A percentile compares a stretch with the other conserved stretches of the same genome.
These are phyloP conservation scores for Tenthredo scrophulariae DNA, from an alignment of 2,888 invertebrate genomes.

Conservation along the genomic window DNA sequence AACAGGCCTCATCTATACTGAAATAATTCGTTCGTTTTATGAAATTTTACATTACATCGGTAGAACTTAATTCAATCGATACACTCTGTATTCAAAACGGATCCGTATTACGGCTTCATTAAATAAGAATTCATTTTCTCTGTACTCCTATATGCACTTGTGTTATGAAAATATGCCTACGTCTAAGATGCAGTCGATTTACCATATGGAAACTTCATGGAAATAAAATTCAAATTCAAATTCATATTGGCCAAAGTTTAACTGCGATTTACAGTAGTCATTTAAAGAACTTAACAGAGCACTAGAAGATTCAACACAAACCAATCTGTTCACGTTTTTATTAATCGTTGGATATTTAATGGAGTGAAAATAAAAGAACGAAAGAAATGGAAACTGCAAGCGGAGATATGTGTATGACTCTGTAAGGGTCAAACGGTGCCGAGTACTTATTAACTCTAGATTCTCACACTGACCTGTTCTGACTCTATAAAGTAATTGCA, in stretches of 20 bases:
- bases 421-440: conserved; percentile 8
- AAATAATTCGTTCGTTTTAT: not conserved
- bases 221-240: not conserved
- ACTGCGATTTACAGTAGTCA: not conserved
- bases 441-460: not conserved
- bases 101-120: not conserved
- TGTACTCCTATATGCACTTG: not conserved
- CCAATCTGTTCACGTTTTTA: not conserved
- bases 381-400: not conserved
- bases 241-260: not conserved
- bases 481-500: conserved; percentile 14
- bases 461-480: not conserved
- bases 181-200: not conserved
- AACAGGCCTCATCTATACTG: not conserved
- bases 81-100: not conserved
- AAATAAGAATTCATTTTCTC: not conserved
- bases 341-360: not conserved
- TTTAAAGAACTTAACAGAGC: not conserved
- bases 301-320: not conserved
- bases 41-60: not conserved
- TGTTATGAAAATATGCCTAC: not conserved
- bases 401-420: not conserved
- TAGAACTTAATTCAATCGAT: no score
- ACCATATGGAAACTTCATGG: not conserved
- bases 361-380: not conserved